Percentiles rank a stretch among this genome's conserved stretches.
Conservation (phyloP, 2,113 vertebrate species). For the Candoia aspera region DNA sequence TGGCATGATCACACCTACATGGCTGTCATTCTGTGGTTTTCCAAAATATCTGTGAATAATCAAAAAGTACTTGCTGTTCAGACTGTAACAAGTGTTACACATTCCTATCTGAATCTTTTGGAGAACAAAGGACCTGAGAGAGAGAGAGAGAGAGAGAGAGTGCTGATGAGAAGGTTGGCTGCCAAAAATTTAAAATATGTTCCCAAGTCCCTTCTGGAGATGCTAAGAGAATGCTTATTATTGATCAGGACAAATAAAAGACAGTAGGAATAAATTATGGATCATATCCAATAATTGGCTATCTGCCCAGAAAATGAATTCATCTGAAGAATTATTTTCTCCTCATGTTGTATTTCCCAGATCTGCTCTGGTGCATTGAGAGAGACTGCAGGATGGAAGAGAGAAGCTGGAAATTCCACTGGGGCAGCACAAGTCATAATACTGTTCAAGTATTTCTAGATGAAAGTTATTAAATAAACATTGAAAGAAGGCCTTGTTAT, state of each 20-base stretch:
- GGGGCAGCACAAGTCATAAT: background rate
- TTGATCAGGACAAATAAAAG: background rate
- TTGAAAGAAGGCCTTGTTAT: background rate
- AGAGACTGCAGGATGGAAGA: background rate
- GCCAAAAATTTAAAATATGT: background rate
- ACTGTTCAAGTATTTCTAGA: background rate
- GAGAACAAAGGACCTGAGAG: background rate
- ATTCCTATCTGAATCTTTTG: background rate
- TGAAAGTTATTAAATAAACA: background rate
- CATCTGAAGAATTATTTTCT: background rate
- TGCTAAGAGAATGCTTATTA: background rate
- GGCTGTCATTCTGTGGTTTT: slow-evolving; percentile 38
- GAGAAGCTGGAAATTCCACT: background rate
- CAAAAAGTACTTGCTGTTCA: background rate
- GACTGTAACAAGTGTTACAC: slow-evolving; percentile 6
- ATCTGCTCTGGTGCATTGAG: background rate
- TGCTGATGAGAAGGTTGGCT: background rate
- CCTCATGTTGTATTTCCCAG: background rate
- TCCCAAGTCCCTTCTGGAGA: no score
- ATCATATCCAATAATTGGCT: background rate
- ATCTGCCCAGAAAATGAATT: background rate
- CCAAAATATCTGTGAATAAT: slow-evolving; percentile 49
- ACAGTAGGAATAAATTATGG: background rate
- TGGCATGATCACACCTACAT: slow-evolving; percentile 38
- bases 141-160: background rate